Conservation (phyloP, 2,888 invertebrate genomes). For the Eumerus sabulonum region DNA sequence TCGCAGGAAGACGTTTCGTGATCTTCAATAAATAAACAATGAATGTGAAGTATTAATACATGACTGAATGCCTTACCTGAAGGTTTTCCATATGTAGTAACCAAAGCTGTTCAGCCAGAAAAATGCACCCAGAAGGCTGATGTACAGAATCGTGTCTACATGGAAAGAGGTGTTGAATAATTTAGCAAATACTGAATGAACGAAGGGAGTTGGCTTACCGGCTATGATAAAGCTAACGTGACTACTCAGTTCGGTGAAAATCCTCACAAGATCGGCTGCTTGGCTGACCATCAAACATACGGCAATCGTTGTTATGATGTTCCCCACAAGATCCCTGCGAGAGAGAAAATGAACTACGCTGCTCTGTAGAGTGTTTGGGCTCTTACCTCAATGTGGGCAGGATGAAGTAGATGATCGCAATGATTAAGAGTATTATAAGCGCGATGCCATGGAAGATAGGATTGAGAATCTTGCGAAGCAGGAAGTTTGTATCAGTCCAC, state of each 20-base stretch:
- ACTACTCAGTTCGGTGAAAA: slow-evolving; percentile 89
- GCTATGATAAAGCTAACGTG: slow-evolving; percentile 90
- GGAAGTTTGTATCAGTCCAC: slow-evolving; percentile 86
- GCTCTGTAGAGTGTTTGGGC: not conserved
- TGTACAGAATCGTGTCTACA: slow-evolving; percentile 87
- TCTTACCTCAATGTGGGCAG: slow-evolving; percentile 85
- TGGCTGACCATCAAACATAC: slow-evolving; percentile 88
- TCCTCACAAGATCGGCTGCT: slow-evolving; percentile 87
- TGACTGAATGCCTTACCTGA: slow-evolving; percentile 81
- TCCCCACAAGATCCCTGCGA: slow-evolving; percentile 86
- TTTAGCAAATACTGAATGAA: not conserved
- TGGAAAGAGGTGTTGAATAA: slow-evolving; percentile 18
- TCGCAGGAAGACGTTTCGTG: slow-evolving; percentile 89
- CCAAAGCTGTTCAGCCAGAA: slow-evolving; percentile 93
- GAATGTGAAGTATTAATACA: not conserved
- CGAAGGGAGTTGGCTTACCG: slow-evolving; percentile 80
- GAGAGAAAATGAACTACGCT: not conserved
- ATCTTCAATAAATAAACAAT: slow-evolving; percentile 79
- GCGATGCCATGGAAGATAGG: slow-evolving; percentile 88
- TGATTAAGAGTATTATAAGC: slow-evolving; percentile 84
- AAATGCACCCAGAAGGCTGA: slow-evolving; percentile 88
- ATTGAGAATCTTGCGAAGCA: slow-evolving; percentile 87
- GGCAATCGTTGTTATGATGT: slow-evolving; percentile 90
- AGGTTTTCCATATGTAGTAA: slow-evolving; percentile 93
- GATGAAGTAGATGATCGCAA: slow-evolving; percentile 90